These are phyloP conservation scores for Zonotrichia leucophrys DNA, from an alignment of 2,113 vertebrate genomes.

Conservation along the genomic window DNA sequence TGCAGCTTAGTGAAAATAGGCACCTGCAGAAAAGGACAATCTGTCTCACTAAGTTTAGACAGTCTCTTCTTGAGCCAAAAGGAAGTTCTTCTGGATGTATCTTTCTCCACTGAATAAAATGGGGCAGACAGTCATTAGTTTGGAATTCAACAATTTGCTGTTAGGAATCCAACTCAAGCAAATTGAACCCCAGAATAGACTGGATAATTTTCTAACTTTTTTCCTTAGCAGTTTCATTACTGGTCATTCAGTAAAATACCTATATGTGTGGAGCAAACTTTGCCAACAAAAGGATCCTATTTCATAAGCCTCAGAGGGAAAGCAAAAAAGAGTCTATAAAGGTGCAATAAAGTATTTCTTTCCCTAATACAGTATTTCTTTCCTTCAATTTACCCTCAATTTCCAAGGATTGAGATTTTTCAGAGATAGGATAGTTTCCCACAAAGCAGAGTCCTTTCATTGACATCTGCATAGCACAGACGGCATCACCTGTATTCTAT, in stretches of 20 bases:
- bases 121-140: neutral
- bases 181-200: neutral
- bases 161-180: neutral
- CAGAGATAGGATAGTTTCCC: neutral
- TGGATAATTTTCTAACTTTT: neutral
- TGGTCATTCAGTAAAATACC: neutral
- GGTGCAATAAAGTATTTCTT: neutral
- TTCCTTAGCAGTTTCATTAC: neutral
- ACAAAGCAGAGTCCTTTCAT: neutral
- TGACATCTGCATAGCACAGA: neutral
- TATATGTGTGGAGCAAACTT: neutral
- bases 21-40: neutral
- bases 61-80: neutral
- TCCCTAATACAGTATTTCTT: neutral
- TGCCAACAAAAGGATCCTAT: neutral
- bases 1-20: neutral
- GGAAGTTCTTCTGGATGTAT: neutral
- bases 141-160: neutral
- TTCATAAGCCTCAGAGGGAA: neutral
- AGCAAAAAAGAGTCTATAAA: neutral
- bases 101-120: neutral
- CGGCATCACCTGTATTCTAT: neutral
- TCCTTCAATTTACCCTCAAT: rapidly evolving
- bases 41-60: neutral
- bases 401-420: neutral